Evolutionary conservation across 2,113 vertebrate genomes (phyloP).

Genomic region (Tyto alba): DNA sequence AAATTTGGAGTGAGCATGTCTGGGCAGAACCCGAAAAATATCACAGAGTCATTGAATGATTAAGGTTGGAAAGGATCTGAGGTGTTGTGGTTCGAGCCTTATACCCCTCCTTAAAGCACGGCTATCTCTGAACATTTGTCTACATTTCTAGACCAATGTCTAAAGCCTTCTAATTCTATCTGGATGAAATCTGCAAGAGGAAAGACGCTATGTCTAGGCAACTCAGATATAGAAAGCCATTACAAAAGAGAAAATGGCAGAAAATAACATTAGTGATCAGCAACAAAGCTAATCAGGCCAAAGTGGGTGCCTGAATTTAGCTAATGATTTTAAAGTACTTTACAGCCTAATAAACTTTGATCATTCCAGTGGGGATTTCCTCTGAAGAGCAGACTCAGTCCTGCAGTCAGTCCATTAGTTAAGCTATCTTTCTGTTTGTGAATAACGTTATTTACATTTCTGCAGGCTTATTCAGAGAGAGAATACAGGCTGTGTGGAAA

Average conservation of each 20-base stretch:
- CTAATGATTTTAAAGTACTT: conserved; percentile 29
- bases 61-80: background rate
- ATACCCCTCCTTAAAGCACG: background rate
- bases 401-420: background rate
- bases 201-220: background rate
- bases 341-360: background rate
- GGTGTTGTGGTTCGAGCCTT: background rate
- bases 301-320: background rate
- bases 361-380: background rate
- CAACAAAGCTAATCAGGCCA: background rate
- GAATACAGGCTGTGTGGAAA: background rate
- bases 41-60: background rate
- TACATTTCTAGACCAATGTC: background rate
- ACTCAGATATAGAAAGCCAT: background rate
- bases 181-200: background rate
- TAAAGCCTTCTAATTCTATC: background rate
- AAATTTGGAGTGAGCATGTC: background rate
- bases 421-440: background rate
- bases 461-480: background rate
- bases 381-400: background rate
- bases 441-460: conserved; percentile 14
- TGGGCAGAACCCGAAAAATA: background rate
- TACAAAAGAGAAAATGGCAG: background rate
- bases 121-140: background rate
- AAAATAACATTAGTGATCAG: background rate